Evolutionary conservation across 2,113 vertebrate genomes (phyloP), one percentile per base, ranked within the genome.

Genomic region (Siniperca chuatsi): DNA sequence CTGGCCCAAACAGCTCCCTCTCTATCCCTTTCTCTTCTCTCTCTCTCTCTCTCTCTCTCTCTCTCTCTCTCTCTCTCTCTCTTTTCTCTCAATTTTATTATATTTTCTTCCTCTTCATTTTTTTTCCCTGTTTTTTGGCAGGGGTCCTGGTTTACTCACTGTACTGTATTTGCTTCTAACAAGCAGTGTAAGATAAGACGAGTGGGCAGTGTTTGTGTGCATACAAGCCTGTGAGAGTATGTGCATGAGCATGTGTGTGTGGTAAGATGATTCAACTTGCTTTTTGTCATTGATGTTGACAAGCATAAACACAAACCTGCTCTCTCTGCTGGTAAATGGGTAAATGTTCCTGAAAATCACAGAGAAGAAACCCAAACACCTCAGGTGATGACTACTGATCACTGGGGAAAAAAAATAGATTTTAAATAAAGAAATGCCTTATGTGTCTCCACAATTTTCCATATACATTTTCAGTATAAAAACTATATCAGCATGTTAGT

Each of bases 1-100:
- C 96, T 90, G 50, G 91, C 93, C 96, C 94, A 87, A 92, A 95
- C 93, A 91, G 94, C 73, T 92, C 93, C 88, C 91, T 91, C 86
- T 91, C 81, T 68, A 78, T 83, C 81, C 78, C 33, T 76, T 69
- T 65, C 73, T 86, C 75, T 18, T 20, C 48, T 20, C 15, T 21
- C 60, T 82, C 46, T 77, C 57, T 84, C 73, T 64, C 15, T 57
- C 42, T 62, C 60, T 82, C 37, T 57, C 13, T 62, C 25, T 25
- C 25, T 25, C 25, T 25, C 25, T 25, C 25, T 25, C 25, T 25
- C 25, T 25, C 72, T 92, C 93, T 87, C 91, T 86, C 75, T 18
- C 18, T 44, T 58, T 13, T 68, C 50, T 60, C 46, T 82, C 35
- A 23, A 25, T 83, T 77, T 82, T 35, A 65, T 84, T 85, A 52